Conservation (phyloP, 2,113 vertebrate genomes). For the Petromus typicus region DNA sequence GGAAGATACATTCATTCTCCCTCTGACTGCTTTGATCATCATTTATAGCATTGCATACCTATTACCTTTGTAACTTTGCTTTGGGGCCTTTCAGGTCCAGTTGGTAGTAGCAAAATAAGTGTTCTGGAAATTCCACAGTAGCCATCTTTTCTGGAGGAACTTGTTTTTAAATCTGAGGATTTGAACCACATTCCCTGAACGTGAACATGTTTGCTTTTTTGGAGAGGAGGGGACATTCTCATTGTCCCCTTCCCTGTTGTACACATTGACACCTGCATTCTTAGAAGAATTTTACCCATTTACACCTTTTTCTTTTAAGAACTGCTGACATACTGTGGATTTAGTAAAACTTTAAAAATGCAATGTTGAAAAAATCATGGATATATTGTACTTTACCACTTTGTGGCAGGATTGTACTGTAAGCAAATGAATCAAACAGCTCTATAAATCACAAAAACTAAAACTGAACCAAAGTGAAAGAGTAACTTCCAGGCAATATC, state of each 20-base stretch:
- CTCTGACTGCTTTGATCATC: too few relatives aligned
- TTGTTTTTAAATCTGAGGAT: too few relatives aligned
- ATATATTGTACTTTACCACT: conserved; percentile 87
- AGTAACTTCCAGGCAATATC: conserved; percentile 77
- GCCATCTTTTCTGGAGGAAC: too few relatives aligned
- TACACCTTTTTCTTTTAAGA: conserved; percentile 59
- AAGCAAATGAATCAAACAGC: conserved; percentile 88
- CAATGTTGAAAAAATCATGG: conserved; percentile 83
- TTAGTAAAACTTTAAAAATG: conserved; percentile 82
- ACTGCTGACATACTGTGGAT: conserved; percentile 79
- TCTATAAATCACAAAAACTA: conserved; percentile 87
- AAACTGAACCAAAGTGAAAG: conserved; percentile 89
- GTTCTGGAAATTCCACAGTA: too few relatives aligned
- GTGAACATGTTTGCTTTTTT: too few relatives aligned
- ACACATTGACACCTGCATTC: conserved; percentile 79
- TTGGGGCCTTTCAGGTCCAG: too few relatives aligned
- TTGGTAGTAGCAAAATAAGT: too few relatives aligned
- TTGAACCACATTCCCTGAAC: too few relatives aligned
- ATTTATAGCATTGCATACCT: too few relatives aligned
- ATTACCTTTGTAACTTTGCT: too few relatives aligned
- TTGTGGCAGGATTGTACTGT: conserved; percentile 90
- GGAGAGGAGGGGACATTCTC: neutral
- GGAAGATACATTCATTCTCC: too few relatives aligned
- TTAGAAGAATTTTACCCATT: conserved; percentile 77
- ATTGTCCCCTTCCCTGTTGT: conserved; percentile 70